These are phyloP conservation scores for Carlito syrichta DNA, from an alignment of 2,113 vertebrate species.

Conservation along the genomic window DNA sequence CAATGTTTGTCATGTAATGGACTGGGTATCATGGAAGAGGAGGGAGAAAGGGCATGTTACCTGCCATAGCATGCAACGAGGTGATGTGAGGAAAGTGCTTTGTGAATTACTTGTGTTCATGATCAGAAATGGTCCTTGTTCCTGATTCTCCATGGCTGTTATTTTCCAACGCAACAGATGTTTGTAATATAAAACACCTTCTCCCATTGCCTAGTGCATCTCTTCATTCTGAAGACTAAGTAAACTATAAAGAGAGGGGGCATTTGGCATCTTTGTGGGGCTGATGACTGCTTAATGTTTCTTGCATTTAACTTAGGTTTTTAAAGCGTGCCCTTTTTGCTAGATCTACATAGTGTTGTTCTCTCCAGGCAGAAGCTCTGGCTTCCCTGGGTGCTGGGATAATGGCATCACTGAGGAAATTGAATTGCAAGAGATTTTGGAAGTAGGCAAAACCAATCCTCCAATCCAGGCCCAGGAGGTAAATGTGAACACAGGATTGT, in stretches of 20 bases:
- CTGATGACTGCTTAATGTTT: not conserved
- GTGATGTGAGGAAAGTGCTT: not conserved
- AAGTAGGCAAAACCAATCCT: not conserved
- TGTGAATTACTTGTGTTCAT: not conserved
- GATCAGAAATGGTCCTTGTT: not conserved
- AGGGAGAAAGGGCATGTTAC: not conserved
- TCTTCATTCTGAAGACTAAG: conserved; percentile 11
- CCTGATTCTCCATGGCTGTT: not conserved
- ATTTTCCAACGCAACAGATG: not conserved
- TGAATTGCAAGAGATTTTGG: not conserved
- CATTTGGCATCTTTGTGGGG: not conserved
- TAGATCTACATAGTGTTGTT: not conserved
- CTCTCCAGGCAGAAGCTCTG: not conserved
- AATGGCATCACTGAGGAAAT: not conserved
- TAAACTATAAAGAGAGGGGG: not conserved
- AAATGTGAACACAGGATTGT: not conserved
- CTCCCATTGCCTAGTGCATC: not conserved
- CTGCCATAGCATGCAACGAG: not conserved
- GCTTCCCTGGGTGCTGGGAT: not conserved
- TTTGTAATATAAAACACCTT: not conserved
- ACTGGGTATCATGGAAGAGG: not conserved
- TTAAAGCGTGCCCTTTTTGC: not conserved
- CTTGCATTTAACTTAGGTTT: not conserved
- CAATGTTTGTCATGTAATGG: not conserved
- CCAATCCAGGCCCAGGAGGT: not conserved